These are phyloP conservation scores for Tromatobia lineatoria DNA, from an alignment of 2,888 invertebrate genomes.

Conservation along the genomic window DNA sequence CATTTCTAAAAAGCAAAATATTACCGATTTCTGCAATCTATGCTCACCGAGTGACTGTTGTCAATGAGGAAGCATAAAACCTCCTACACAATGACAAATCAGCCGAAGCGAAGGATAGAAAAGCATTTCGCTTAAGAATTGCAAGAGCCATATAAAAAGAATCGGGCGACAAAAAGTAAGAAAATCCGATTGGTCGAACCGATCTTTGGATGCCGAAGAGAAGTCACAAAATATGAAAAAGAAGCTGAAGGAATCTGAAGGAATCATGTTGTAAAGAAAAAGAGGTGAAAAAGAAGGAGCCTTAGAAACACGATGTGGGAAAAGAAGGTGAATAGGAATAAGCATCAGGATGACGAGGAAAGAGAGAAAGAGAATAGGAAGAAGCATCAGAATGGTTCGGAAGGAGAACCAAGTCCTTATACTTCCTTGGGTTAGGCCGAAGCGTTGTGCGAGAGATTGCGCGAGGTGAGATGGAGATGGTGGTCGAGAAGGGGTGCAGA, in stretches of 20 bases:
- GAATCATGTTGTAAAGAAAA: too few species aligned
- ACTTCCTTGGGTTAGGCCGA: slow-evolving; percentile 41
- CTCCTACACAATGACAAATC: not conserved
- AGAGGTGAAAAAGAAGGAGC: too few species aligned
- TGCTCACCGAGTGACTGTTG: too few species aligned
- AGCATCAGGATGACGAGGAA: slow-evolving; percentile 18
- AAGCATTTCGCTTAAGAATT: not conserved
- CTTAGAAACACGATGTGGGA: too few species aligned
- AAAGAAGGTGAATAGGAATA: not conserved
- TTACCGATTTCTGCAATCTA: too few species aligned
- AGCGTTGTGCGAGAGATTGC: slow-evolving; percentile 57
- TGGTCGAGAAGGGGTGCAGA: slow-evolving; percentile 11
- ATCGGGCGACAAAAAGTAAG: slow-evolving; percentile 19
- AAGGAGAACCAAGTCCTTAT: slow-evolving; percentile 19
- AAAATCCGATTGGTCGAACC: slow-evolving; percentile 30
- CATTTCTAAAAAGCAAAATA: too few species aligned
- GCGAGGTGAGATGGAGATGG: slow-evolving; percentile 53
- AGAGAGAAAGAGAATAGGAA: slow-evolving; percentile 22
- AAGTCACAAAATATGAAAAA: slow-evolving; percentile 36
- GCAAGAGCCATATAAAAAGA: not conserved
- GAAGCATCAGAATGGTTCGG: not conserved
- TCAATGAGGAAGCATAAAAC: not conserved
- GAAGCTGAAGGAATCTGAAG: slow-evolving; percentile 20
- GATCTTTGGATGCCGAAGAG: not conserved
- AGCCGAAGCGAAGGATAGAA: not conserved